Percentiles rank a stretch among this genome's conserved stretches.
Conservation (phyloP, 2,113 vertebrate species). For the Gadus macrocephalus region DNA sequence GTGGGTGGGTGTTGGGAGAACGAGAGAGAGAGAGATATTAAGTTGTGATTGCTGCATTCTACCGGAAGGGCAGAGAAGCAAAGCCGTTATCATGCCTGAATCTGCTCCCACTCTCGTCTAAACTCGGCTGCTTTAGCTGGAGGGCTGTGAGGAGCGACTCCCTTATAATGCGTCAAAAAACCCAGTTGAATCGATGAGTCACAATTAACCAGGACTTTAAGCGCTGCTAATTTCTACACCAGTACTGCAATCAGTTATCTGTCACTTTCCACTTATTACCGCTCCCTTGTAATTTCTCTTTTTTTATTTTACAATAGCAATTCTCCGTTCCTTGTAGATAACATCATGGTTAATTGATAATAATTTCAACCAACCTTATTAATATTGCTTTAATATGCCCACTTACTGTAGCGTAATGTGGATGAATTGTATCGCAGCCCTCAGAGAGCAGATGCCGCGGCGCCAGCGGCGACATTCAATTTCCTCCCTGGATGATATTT, state of each 20-base stretch:
- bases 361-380: background rate
- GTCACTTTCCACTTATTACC: background rate
- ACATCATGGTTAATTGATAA: background rate
- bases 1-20: background rate
- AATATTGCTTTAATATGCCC: background rate
- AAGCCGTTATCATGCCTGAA: background rate
- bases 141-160: constrained; percentile 6
- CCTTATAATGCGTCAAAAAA: constrained; percentile 9
- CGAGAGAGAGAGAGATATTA: background rate
- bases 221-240: constrained; percentile 4
- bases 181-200: constrained; percentile 20
- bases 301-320: background rate
- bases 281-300: too few species aligned
- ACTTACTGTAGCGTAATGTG: background rate
- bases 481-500: too few species aligned
- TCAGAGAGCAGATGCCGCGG: too few species aligned
- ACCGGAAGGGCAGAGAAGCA: background rate
- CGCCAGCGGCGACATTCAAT: too few species aligned
- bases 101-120: constrained; percentile 20
- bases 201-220: constrained; percentile 18
- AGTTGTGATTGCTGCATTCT: background rate
- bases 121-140: constrained; percentile 20
- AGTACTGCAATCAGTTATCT: constrained; percentile 1
- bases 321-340: background rate
- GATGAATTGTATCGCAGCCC: too few species aligned